Base-by-base conservation (phyloP, 2,888 invertebrate genomes). In the Palloptera scutellata region DNA sequence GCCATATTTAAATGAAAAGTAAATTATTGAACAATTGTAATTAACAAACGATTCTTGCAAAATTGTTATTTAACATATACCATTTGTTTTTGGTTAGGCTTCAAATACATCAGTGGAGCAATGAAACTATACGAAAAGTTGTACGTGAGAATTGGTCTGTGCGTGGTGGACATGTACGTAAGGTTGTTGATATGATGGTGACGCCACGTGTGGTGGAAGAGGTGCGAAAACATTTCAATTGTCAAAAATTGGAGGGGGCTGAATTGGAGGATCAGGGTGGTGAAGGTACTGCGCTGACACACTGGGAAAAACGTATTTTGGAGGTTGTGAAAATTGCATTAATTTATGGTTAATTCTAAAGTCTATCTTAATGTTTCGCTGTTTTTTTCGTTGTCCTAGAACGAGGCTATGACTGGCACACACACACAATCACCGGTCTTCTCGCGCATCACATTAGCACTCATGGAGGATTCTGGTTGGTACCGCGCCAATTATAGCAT, bases 401-500 rank as follows among this genome's bases (percentile, higher is more conserved):
- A 98, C 85, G 98, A 99, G 86, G 98, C 98, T 0, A 99, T 99
- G 98, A 98, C 98, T 0, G 98, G 98, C 1, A 98, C 97, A 0
- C 98, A 98, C 85, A 98, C 98, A 0, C 98, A 98, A 84, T 97
- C 97, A 86, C 97, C 98, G 0, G 95, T 97, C 0, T 98, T 98
- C 85, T 97, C 97, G 1, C 88, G 97, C 19, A 91, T 99, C 64
- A 97, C 98, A 0, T 87, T 99, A 72, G 98, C 98, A 0, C 86
- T 98, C 72, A 94, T 99, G 95, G 98, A 98, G 83, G 98, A 98
- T 82, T 97, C 97, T 0, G 98, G 98, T 69, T 98, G 96, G 97
- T 98, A 98, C 85, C 88, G 89, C 13, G 95, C 95, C 1, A 94
- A 97, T 85, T 98, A 97, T 81, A 87, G 89, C 0, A 92, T 93